Evolutionary conservation across 2,113 vertebrate genomes (phyloP).

Genomic region (Tympanuchus pallidicinctus): DNA sequence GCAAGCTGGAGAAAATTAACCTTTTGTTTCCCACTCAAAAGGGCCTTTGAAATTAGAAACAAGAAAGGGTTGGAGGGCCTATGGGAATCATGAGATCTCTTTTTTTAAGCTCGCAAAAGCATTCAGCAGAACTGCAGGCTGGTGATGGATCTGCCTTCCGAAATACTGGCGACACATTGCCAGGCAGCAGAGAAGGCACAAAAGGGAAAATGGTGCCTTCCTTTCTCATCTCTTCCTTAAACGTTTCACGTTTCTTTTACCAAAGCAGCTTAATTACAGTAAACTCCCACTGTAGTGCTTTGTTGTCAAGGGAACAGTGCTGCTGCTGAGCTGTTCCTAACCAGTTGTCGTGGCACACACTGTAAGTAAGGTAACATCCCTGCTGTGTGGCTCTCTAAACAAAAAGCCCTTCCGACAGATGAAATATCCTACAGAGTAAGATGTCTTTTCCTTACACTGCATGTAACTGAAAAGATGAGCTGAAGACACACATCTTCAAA

Average conservation of each 20-base stretch:
- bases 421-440: not conserved
- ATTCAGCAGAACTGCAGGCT: not conserved
- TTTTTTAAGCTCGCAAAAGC: constrained; percentile 9
- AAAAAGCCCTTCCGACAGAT: not conserved
- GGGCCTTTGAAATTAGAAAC: constrained; percentile 80
- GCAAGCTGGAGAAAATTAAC: constrained; percentile 89
- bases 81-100: constrained; percentile 33
- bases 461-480: not conserved
- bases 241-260: not conserved
- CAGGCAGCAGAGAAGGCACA: not conserved
- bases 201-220: not conserved
- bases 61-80: constrained; percentile 60
- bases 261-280: not conserved
- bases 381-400: fast-evolving
- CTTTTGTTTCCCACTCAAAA: constrained; percentile 86
- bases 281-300: not conserved
- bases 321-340: not conserved
- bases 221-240: not conserved
- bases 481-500: not conserved
- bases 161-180: not conserved
- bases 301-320: not conserved
- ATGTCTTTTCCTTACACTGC: not conserved
- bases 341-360: not conserved
- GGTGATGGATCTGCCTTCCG: not conserved
- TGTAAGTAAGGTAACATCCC: not conserved